Evolutionary conservation across 2,113 vertebrate species (phyloP), one percentile per base, ranked within the genome.

Genomic region (Pedionomus torquatus): DNA sequence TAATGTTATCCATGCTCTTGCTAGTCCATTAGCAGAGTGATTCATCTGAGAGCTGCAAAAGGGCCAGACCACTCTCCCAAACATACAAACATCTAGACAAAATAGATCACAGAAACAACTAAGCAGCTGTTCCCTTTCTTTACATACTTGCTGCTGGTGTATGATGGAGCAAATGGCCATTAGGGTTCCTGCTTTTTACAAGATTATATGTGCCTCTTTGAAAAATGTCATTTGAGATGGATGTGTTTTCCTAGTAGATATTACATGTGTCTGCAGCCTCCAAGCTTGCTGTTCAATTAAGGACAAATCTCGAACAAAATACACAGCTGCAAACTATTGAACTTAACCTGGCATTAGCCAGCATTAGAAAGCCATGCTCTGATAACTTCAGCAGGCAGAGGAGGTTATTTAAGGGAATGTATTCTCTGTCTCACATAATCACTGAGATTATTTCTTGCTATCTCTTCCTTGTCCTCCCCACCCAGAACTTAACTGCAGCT

Each of bases 21-120:
- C 90, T 97, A 96, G 92, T 97, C 96, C 96, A 97, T 98, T 98
- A 98, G 93, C 79, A 91, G 78, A 95, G 94, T 96, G 86, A 97
- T 96, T 97, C 93, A 92, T 97, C 87, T 94, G 90, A 97, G 95
- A 97, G 68, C 60, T 95, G 76, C 70, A 63, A 80, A 85, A 92
- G 55, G 92, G 48, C 69, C 92, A 91, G 78, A 85, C 51, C 86
- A 55, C 54, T 88, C 35, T 84, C 93, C 46, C 70, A 96, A 87
- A 93, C 83, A 94, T 43, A 83, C 68, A 82, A 83, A 94, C 74
- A 91, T 58, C 58, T 31, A 79, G 84, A 35, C 41, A 95, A 92
- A 95, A 91, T n/a, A 93, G 91, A 91, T 87, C 10, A 20, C 83
- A 90, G 91, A 95, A 95, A 43, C 35, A 95, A 86, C 87, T 83